Percentiles rank a stretch among this genome's conserved stretches.
phyloP scores from a whole-genome alignment of 2,797 vertebrate genomes.

The Girardinus metallicus region DNA sequence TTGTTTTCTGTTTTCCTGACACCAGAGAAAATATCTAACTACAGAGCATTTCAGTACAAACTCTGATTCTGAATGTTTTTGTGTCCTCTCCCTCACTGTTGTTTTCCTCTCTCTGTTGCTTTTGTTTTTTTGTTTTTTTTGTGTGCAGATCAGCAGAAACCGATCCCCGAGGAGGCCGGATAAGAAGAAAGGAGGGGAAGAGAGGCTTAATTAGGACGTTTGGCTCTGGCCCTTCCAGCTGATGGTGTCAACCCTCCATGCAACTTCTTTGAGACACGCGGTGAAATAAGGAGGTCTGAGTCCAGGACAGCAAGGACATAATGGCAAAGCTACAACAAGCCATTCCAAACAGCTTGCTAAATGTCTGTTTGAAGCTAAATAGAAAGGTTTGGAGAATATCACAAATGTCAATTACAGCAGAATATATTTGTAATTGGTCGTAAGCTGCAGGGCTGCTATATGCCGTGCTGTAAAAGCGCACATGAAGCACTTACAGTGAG shows the following conservation, averaged over 20 bases:
- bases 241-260: constrained; percentile 49
- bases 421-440: neutral
- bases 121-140: constrained; percentile 58
- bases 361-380: constrained; percentile 64
- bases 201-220: constrained; percentile 64
- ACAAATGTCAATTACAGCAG: constrained; percentile 50
- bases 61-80: constrained; percentile 36
- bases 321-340: constrained; percentile 12
- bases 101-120: constrained; percentile 54
- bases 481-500: neutral
- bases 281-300: constrained; percentile 39
- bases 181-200: constrained; percentile 30
- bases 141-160: constrained; percentile 59
- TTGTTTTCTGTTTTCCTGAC: constrained; percentile 1
- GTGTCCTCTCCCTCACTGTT: constrained; percentile 49
- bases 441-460: neutral
- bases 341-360: constrained; percentile 54
- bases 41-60: constrained; percentile 9
- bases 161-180: constrained; percentile 44
- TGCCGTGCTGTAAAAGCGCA: neutral
- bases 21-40: constrained; percentile 27
- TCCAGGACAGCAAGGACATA: constrained; percentile 2
- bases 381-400: constrained; percentile 62
- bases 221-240: constrained; percentile 46
- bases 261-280: constrained; percentile 45